Conservation (phyloP, 2,113 vertebrate genomes). For the Ciconia stormi region DNA sequence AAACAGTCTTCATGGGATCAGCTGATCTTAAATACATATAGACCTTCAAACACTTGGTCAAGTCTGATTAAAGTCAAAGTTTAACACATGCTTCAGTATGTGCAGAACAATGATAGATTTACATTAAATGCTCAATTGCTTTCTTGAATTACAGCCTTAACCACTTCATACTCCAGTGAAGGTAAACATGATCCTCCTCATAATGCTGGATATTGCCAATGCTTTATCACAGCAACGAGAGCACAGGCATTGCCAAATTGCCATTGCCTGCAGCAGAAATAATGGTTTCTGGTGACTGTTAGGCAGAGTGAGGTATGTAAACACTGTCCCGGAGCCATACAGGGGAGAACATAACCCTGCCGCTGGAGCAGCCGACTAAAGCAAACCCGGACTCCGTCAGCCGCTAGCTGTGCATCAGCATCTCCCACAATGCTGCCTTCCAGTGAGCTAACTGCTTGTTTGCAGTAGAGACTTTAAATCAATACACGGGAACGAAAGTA, state of each 20-base stretch:
- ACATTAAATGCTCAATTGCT: constrained; percentile 39
- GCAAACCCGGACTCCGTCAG: not conserved
- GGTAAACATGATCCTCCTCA: not conserved
- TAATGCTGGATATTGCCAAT: constrained; percentile 4
- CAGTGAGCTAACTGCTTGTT: constrained; percentile 38
- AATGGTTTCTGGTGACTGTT: not conserved
- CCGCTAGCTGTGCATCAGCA: not conserved
- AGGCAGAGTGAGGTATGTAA: not conserved
- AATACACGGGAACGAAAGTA: constrained; percentile 51
- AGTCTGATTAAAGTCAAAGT: constrained; percentile 32
- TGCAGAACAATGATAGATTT: constrained; percentile 28
- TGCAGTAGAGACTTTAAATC: constrained; percentile 58
- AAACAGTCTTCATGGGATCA: not conserved
- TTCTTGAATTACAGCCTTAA: constrained; percentile 34
- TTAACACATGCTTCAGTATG: not conserved
- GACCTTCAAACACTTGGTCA: constrained; percentile 10
- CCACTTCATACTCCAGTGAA: constrained; percentile 22
- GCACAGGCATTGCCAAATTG: constrained; percentile 18
- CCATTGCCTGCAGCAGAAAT: constrained; percentile 27
- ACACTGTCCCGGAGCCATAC: not conserved
- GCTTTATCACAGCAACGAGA: not conserved
- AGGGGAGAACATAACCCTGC: not conserved
- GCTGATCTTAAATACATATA: constrained; percentile 5
- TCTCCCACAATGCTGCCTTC: not conserved
- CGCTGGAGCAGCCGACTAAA: not conserved